Evolutionary conservation across 2,888 invertebrate genomes (phyloP), one percentile per base, ranked within the genome.

Genomic region (Tetropium fuscum): DNA sequence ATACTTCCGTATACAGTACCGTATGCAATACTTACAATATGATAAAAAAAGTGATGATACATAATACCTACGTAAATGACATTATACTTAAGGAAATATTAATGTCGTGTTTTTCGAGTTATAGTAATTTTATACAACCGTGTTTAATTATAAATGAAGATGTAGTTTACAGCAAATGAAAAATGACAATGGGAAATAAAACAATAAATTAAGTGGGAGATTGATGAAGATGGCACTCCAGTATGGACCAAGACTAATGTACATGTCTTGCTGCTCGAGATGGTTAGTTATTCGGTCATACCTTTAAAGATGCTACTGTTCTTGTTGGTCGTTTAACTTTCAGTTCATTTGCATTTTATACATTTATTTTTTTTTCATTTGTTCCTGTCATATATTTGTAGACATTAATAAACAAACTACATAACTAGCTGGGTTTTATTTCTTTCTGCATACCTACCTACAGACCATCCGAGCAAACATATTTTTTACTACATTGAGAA

Each of bases 131-230:
- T 36, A 25, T 54, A 40, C 47, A 48, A 51, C 53, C 57, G 48
- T 53, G 30, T 57, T 59, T 18, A 63, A 54, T 60, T 69, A 61
- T 59, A 60, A 68, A 66, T 68, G 62, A 72, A 72, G 72, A 69
- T 53, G 69, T 72, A 65, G 60, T 57, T 58, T 57, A 48, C 13
- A 49, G 18, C 44, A n/a, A 57, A 62, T 69, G 69, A 72, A 70
- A 72, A 70, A 70, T 70, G 61, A 66, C 70, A 66, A 68, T 73
- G 74, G 77, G 74, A 77, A 78, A 79, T 78, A 77, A 77, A 74
- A 78, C 75, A 69, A 79, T 80, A 78, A 77, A 78, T 79, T 78
- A 78, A 72, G 66, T 65, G 54, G 53, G 68, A 78, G 78, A 79
- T 79, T 78, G 77, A 79, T 79, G 79, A 70, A 74, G 77, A 72